These are phyloP conservation scores for Carettochelys insculpta DNA, from an alignment of 2,113 vertebrate species.

Conservation along the genomic window DNA sequence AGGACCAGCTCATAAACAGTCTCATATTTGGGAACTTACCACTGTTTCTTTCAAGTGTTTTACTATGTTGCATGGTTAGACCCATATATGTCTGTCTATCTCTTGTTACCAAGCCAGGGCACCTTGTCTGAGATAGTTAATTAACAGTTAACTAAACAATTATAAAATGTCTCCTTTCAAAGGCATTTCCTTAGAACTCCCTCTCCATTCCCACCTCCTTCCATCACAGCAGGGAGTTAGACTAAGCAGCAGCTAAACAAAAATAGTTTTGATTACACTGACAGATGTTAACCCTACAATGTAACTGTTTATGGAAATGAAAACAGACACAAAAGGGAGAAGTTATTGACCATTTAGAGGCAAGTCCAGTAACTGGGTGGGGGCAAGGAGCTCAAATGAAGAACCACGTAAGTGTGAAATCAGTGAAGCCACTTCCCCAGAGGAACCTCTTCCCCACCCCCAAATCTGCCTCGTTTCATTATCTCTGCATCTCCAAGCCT, in stretches of 20 bases:
- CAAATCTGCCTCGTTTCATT: neutral
- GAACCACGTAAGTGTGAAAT: neutral
- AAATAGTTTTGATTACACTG: neutral
- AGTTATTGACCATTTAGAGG: neutral
- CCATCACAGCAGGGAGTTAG: neutral
- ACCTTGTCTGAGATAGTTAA: neutral
- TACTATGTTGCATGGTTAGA: neutral
- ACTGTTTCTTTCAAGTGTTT: neutral
- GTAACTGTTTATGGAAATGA: neutral
- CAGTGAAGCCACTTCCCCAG: neutral
- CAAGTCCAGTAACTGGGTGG: neutral
- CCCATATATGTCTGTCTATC: no score
- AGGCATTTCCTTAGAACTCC: neutral
- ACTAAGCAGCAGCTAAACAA: fast-evolving
- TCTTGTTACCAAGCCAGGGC: neutral
- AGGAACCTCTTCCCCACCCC: neutral
- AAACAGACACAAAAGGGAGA: fast-evolving
- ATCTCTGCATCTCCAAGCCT: neutral
- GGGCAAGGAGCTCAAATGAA: neutral
- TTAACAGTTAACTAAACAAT: neutral
- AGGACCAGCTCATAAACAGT: neutral
- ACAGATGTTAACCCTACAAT: neutral
- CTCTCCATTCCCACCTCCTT: neutral
- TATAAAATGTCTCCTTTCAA: neutral
- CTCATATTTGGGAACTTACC: neutral